A percentile compares a stretch with the other conserved stretches of the same genome.
Conservation (phyloP, 2,888 invertebrate genomes). For the Meiosimyza platycephala region DNA sequence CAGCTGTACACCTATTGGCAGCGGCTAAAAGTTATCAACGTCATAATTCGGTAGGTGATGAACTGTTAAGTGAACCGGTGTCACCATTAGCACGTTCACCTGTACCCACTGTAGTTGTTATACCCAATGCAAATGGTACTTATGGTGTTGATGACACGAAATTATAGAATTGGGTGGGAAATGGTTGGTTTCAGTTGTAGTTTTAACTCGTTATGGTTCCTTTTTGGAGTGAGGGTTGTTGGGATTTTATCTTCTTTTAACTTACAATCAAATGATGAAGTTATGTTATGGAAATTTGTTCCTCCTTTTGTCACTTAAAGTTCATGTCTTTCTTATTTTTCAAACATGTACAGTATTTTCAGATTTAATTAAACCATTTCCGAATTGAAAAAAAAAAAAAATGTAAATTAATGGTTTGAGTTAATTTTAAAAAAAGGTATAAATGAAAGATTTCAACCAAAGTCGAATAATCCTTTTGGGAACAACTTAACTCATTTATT, state of each 20-base stretch:
- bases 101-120: conserved; percentile 63
- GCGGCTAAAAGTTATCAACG: conserved; percentile 39
- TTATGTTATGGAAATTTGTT: no score
- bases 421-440: no score
- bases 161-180: conserved; percentile 57
- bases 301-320: no score
- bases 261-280: no score
- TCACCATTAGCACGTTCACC: conserved; percentile 42
- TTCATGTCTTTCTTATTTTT: no score
- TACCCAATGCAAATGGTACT: conserved; percentile 59
- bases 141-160: conserved; percentile 62
- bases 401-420: no score
- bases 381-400: no score
- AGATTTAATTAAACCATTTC: no score
- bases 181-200: conserved; percentile 49
- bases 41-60: conserved; percentile 53
- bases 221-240: not conserved
- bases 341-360: no score
- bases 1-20: conserved; percentile 46
- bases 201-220: not conserved
- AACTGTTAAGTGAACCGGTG: conserved; percentile 50
- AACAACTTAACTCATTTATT: no score
- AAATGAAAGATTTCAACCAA: no score
- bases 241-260: not conserved
- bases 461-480: no score